Conservation (phyloP, 2,113 vertebrate species). For the Montifringilla adamsi region DNA sequence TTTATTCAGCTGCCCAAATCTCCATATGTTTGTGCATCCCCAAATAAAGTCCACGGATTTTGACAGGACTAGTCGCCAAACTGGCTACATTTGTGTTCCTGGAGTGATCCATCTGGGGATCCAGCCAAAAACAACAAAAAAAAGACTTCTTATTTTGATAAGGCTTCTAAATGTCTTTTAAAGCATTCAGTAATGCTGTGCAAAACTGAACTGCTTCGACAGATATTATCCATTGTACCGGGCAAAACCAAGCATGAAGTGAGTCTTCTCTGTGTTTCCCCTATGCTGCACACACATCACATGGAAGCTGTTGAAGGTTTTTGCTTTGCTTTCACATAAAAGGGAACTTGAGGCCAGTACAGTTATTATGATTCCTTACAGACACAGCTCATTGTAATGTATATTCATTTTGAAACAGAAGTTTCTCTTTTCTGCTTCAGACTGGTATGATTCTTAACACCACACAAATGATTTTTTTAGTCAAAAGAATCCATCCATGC, state of each 20-base stretch:
- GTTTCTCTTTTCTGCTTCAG: neutral
- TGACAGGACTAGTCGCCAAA: neutral
- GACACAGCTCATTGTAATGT: neutral
- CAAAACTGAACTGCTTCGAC: neutral
- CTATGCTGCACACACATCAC: neutral
- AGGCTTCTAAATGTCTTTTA: neutral
- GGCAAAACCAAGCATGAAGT: neutral
- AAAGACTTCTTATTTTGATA: slow-evolving; percentile 1
- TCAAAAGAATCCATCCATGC: neutral
- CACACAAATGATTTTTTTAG: neutral
- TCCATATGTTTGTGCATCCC: neutral
- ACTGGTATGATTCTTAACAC: neutral
- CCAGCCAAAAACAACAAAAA: slow-evolving; percentile 11
- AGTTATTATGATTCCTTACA: neutral
- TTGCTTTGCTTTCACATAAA: neutral
- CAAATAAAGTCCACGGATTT: neutral
- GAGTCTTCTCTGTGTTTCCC: neutral
- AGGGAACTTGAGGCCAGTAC: neutral
- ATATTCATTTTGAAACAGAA: neutral
- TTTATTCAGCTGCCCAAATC: slow-evolving; percentile 25
- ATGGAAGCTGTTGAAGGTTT: neutral
- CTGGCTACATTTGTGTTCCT: neutral
- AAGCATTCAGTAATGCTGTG: neutral
- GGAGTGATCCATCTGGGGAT: slow-evolving; percentile 35
- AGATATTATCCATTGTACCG: neutral